Base-by-base conservation (phyloP, 2,113 vertebrate species). In the Myiozetetes cayanensis region DNA sequence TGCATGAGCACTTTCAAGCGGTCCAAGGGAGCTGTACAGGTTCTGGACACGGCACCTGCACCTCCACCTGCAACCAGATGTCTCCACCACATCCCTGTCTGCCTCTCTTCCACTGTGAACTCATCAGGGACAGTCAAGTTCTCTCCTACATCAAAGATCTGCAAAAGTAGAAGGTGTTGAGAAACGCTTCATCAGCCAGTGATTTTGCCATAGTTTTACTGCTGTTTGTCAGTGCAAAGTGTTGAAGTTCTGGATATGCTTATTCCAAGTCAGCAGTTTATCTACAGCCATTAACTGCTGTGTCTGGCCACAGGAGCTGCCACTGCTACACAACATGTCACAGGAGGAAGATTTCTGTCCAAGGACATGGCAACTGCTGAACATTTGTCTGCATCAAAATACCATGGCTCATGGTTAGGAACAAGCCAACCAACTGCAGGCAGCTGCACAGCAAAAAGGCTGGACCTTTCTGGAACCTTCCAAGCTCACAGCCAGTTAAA, bases 121-220 rank as follows among this genome's bases (percentile, higher is more conserved):
- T 99, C 99, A 85, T 99, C 99, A 0, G 99, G 99, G 7, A 99
- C 99, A 0, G 98, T 97, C 96, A 99, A 95, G 93, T 99, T 99
- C 96, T 99, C 99, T 8, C 99, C 99, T 9, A 99, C 98, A 44
- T 99, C 99, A 44, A 99, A 99, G 96, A 99, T 99, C 99, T 99
- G 96, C 37, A 93, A 87, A 79, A 95, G 21, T 6, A 67, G 12
- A 16, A 33, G 35, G 35, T 14, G 39, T 74, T 43, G 15, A 95
- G 58, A 71, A 88, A 55, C 2, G 10, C 19, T 71, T 59, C 49
- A 63, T 70, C 39, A 83, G 56, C 5, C 53, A 35, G 15, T 11
- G 33, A 73, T 33, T 58, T 24, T 59, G 63, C 8, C 12, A 3
- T 37, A 63, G 79, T 47, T 43, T 68, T 67, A 66, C 4, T 35